Evolutionary conservation across 2,797 vertebrate genomes (phyloP), one percentile per base, ranked within the genome.

Genomic region (Thunnus albacares): DNA sequence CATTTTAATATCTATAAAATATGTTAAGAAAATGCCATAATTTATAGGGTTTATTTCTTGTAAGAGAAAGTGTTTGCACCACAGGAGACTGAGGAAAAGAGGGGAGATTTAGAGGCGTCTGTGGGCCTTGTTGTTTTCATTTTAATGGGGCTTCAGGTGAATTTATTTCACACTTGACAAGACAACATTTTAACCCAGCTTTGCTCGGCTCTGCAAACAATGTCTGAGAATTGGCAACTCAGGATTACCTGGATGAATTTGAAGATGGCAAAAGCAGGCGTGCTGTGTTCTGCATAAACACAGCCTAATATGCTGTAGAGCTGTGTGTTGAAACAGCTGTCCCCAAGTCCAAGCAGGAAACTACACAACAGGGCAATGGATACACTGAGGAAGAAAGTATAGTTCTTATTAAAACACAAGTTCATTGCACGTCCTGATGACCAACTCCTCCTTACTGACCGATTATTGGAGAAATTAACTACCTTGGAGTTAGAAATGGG

Each of bases 291-390:
- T 1, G 93, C 91, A 77, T 95, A 96, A 71, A 94, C 79, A 10
- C 87, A 71, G 22, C 96, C 96, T 71, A 96, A 87, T 59, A 96
- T 94, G 89, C 96, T 96, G 93, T 96, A 96, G 70, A 96, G 94
- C 87, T 96, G 96, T 0, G 96, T 96, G 91, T 96, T 96, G 87
- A 96, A 96, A 51, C 96, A 96, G 81, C 96, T 96, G 90, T 96
- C 96, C 6, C 96, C 96, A 0, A 96, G 94, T 73, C 96, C 96
- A 0, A 96, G 94, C 82, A 96, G 47, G 85, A 96, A 96, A 84
- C 96, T 96, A 82, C 95, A 96, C 84, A 96, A 91, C 90, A 96
- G 79, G 49, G 95, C 93, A 3, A 96, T 83, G 75, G 94, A 92
- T 1, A 92, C 86, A 1, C 96, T 96, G 59, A 26, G 33, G 51